A percentile compares a stretch with the other conserved stretches of the same genome.
Conservation (phyloP, 2,113 vertebrate species). For the Solea senegalensis region DNA sequence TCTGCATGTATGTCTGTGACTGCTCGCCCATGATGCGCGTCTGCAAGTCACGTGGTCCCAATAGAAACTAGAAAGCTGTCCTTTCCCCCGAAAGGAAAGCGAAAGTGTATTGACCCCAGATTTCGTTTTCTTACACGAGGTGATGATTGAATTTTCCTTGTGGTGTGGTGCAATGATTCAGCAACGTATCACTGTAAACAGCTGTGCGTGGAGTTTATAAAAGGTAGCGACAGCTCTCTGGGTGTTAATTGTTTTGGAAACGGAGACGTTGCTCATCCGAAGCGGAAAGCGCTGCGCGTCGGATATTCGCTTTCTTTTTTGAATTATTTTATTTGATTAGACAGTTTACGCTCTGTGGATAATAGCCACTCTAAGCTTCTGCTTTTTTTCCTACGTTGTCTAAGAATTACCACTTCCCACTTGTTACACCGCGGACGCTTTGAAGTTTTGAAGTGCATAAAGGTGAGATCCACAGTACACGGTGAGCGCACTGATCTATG, state of each 20-base stretch:
- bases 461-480: constrained; percentile 40
- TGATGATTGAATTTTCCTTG: neutral
- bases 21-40: neutral
- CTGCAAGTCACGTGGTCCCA: constrained; percentile 51
- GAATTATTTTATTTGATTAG: neutral
- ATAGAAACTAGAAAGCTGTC: constrained; percentile 33
- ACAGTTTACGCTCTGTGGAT: neutral
- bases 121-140: neutral
- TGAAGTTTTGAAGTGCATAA: neutral
- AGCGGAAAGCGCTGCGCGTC: neutral
- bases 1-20: neutral
- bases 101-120: constrained; percentile 55
- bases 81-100: constrained; percentile 67
- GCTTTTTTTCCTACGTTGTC: neutral
- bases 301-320: neutral
- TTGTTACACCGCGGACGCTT: neutral
- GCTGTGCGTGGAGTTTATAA: neutral
- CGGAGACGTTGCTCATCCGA: neutral
- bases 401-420: no score
- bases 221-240: neutral
- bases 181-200: neutral
- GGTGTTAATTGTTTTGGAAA: neutral
- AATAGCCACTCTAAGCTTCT: no score
- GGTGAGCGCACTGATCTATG: no score
- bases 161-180: neutral